Evolutionary conservation across 2,113 vertebrate species (phyloP), one percentile per base, ranked within the genome.

Genomic region (Poeciliopsis turrubarensis): DNA sequence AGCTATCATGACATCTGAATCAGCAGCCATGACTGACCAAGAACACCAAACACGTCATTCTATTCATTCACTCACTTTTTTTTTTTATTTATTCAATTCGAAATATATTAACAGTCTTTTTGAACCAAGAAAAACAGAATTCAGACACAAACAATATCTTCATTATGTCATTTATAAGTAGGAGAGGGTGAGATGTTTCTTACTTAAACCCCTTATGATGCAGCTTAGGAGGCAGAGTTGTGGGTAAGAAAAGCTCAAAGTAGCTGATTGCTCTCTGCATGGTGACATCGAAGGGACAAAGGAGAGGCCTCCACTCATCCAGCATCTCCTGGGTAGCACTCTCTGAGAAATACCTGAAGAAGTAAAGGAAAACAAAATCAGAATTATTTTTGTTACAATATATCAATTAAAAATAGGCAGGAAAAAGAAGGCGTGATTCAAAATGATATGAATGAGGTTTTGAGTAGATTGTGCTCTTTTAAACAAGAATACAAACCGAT

Each of bases 261-360:
- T 99, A 98, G 89, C 96, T 96, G 69, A 99, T 97, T 72, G 97
- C 98, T 93, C 97, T 97, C 84, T 99, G 98, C 98, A 99, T 99
- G 82, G 97, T 98, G 87, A 98, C 96, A 83, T 99, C 97, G 90
- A 99, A 99, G 2, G 97, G 98, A 82, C 98, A 99, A 92, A 99
- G 96, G 84, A 99, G 93, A 65, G 98, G 97, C 67, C 95, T 93
- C 98, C 98, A 99, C 84, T 99, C 98, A 79, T 97, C 95, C 65
- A 99, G 92, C 98, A 99, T 99, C 89, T 99, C 97, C 6, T 92
- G 94, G 73, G 98, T 98, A 64, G 97, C 95, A 63, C 94, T 93
- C 84, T 94, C 95, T 80, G 96, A 95, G 85, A 99, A 99, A 89
- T 99, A 99, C n/a, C 98, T 99, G 91, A 37, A 77, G 14, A 11